A percentile compares a stretch with the other conserved stretches of the same genome.
These are phyloP conservation scores for Philotrypesis tridentata DNA, from an alignment of 1,140 invertebrate species.

Conservation along the genomic window DNA sequence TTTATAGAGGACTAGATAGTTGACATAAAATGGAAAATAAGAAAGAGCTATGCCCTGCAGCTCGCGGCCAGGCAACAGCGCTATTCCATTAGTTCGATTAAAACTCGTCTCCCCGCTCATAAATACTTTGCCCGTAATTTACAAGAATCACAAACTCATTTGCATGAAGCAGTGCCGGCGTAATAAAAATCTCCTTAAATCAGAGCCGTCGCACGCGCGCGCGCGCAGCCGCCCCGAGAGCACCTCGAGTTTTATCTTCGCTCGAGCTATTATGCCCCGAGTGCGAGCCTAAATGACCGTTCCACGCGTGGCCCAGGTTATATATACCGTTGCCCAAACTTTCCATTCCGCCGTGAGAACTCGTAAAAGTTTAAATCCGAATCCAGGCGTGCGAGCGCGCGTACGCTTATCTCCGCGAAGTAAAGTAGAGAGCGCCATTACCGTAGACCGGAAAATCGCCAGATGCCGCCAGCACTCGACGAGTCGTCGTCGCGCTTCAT, in stretches of 20 bases:
- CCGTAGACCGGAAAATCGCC: not conserved
- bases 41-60: not conserved
- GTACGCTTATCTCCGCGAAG: constrained; percentile 24
- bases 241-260: not conserved
- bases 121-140: not conserved
- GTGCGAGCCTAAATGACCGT: constrained; percentile 7
- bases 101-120: not conserved
- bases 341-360: not conserved
- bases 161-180: not conserved
- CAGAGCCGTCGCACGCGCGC: no score
- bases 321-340: not conserved
- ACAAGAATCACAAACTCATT: constrained; percentile 13
- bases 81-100: not conserved
- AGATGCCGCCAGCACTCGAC: constrained; percentile 26
- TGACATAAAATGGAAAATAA: not conserved
- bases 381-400: not conserved
- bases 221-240: not conserved
- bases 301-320: not conserved
- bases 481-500: not conserved
- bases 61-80: no score
- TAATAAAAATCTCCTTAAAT: constrained; percentile 20
- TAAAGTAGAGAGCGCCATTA: constrained; percentile 40
- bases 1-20: not conserved
- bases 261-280: not conserved
- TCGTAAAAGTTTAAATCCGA: constrained; percentile 29